These are phyloP conservation scores for Parochlus steinenii DNA, from an alignment of 2,888 invertebrate species.

Conservation along the genomic window DNA sequence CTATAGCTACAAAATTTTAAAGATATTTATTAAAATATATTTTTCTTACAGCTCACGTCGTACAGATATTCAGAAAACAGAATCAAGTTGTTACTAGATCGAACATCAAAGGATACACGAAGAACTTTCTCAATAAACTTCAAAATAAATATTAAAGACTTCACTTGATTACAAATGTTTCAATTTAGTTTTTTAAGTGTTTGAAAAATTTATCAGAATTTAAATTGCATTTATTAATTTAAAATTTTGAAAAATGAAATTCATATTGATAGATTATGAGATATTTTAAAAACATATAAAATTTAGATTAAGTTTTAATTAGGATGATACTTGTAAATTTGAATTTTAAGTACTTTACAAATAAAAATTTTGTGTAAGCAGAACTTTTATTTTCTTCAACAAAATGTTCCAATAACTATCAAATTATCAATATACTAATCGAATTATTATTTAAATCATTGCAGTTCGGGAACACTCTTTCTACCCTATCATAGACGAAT, in stretches of 20 bases:
- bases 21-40: constrained; percentile 3
- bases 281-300: no score
- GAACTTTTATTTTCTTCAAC: not conserved
- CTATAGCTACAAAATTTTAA: not conserved
- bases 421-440: not conserved
- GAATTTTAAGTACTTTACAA: no score
- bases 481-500: no score
- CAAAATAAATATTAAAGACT: not conserved
- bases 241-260: no score
- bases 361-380: not conserved
- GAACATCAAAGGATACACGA: constrained; percentile 3
- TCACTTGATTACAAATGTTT: not conserved
- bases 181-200: constrained; percentile 2
- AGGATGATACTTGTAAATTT: no score
- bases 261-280: no score
- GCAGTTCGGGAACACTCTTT: no score
- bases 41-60: constrained; percentile 24
- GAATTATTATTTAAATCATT: not conserved
- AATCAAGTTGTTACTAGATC: not conserved
- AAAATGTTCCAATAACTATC: not conserved
- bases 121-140: not conserved
- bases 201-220: not conserved
- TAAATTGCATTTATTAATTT: no score
- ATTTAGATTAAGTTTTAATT: no score
- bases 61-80: constrained; percentile 24